Percentiles rank a stretch among this genome's conserved stretches.
These are phyloP conservation scores for Isaurus tuberculatus DNA, from an alignment of 92 coral and sea anemone species.

Conservation along the genomic window DNA sequence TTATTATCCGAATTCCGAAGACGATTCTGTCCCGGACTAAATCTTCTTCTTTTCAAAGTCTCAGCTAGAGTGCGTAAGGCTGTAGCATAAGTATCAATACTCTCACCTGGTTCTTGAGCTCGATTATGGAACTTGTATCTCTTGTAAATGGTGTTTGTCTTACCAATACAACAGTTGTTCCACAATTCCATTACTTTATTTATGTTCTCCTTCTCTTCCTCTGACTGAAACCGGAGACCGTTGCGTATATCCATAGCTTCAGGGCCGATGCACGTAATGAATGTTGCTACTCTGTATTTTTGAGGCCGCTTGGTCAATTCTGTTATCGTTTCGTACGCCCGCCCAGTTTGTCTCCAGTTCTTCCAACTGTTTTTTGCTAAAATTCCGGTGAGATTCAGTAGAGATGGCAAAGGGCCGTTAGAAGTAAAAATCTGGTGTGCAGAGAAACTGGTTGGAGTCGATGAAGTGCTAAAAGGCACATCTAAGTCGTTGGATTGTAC, in stretches of 20 bases:
- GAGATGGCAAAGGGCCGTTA: not conserved
- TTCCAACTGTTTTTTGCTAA: not conserved
- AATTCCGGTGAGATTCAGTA: not conserved
- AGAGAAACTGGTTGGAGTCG: no score
- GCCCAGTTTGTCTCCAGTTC: not conserved
- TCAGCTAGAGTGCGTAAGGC: not conserved
- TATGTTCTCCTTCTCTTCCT: not conserved
- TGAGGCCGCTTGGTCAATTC: not conserved
- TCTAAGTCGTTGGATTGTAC: no score
- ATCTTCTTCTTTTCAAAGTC: not conserved
- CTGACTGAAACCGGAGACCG: not conserved
- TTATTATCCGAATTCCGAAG: slow-evolving; percentile 17
- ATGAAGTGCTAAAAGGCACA: no score
- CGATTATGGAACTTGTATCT: slow-evolving; percentile 1
- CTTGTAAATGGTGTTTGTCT: slow-evolving; percentile 5
- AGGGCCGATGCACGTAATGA: not conserved
- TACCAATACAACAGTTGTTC: not conserved
- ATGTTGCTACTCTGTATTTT: not conserved
- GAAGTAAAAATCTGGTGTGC: not conserved
- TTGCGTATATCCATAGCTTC: slow-evolving; percentile 32
- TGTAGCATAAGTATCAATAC: not conserved
- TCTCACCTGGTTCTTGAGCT: not conserved
- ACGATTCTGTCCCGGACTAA: not conserved
- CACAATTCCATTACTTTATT: not conserved
- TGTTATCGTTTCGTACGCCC: not conserved